Evolutionary conservation across 2,888 invertebrate species (phyloP), one percentile per base, ranked within the genome.

Genomic region (Campaea margaritaria): DNA sequence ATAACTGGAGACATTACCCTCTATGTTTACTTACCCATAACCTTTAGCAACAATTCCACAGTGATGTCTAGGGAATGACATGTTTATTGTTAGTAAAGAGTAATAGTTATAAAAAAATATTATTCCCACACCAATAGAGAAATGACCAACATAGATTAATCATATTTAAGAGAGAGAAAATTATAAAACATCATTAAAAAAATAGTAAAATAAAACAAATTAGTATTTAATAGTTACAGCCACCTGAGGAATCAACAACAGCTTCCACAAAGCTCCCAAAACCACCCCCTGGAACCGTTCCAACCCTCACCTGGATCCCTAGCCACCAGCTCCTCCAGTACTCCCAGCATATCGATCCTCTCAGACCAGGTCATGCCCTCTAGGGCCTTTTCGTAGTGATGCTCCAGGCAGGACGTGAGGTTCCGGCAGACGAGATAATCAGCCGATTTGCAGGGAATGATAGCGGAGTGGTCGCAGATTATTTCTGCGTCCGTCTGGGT

Each of bases 341-440:
- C 96, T 0, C 96, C 96, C 71, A 96, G 85, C 8, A 95, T 96
- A 69, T 97, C 97, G 58, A 97, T 95, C 13, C 97, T 92, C 69
- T 98, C 98, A 0, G 96, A 96, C 96, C 97, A 97, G 1, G 96
- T 95, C 95, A 97, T 96, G 70, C 94, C 95, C 0, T 95, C 95
- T 0, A 96, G 79, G 42, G 95, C 93, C 0, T 95, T 95, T 76
- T 95, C 95, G 74, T 96, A 96, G 72, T 95, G 93, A 57, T 94
- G 93, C 69, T 96, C 96, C 34, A 96, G 82, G 11, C 93, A 72
- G 54, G 93, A 75, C 0, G 78, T 79, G 31, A 86, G 49, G 0
- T 83, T 65, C 0, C 80, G 79, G 0, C 57, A 53, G 16, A n/a
- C n/a, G 9, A 82, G 63, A 15, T 69, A 76, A 42, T 85, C 85